These are phyloP conservation scores for Callyntrura sp. DNA, from an alignment of 2,888 invertebrate genomes.

Conservation along the genomic window DNA sequence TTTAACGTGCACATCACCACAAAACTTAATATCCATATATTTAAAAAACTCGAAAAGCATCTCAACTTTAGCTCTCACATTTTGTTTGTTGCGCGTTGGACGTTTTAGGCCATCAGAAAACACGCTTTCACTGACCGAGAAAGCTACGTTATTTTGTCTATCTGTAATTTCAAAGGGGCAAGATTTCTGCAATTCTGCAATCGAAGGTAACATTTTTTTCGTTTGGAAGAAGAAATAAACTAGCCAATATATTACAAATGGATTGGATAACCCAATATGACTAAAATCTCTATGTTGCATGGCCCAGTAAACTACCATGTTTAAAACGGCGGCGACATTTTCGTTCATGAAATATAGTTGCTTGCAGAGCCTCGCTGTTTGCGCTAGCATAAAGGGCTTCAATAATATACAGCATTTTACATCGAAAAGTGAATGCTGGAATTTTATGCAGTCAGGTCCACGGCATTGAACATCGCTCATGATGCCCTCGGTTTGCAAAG, in stretches of 20 bases:
- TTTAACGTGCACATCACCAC: neutral
- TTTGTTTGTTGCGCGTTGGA: neutral
- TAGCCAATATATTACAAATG: constrained; percentile 13
- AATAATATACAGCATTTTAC: neutral
- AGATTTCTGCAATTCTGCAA: neutral
- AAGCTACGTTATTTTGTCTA: constrained; percentile 10
- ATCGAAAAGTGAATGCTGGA: neutral
- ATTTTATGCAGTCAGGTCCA: neutral
- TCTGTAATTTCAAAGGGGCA: constrained; percentile 11
- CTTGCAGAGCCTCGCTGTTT: constrained; percentile 18
- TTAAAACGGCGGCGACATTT: neutral
- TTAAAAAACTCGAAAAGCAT: neutral
- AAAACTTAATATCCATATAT: neutral
- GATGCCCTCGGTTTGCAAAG: neutral
- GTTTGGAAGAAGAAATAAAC: constrained; percentile 3
- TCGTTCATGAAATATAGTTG: constrained; percentile 15
- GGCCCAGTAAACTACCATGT: constrained; percentile 18
- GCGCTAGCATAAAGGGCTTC: neutral
- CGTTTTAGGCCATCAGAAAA: neutral
- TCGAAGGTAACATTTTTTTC: neutral
- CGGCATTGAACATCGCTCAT: neutral
- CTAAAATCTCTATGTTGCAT: neutral
- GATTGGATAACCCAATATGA: neutral
- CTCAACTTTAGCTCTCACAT: neutral
- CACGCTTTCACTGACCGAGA: neutral